Percentiles rank a stretch among this genome's conserved stretches.
phyloP scores from a whole-genome alignment of 2,888 invertebrate genomes.

The Aporophyla lueneburgensis region DNA sequence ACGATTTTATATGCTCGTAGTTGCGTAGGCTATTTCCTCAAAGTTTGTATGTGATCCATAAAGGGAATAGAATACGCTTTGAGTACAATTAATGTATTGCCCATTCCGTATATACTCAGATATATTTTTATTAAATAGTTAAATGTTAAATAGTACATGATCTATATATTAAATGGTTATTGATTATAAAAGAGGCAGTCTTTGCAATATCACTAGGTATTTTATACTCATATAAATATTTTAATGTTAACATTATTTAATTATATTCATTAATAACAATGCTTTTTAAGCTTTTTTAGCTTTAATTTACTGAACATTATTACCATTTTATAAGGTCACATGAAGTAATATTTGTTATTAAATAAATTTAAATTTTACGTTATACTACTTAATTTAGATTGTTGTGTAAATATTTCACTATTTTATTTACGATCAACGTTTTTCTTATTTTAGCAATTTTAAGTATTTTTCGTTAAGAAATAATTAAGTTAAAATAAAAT shows the following conservation, averaged over 20 bases:
- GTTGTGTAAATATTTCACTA: slow-evolving; percentile 88
- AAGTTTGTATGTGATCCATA: slow-evolving; percentile 56
- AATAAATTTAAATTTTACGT: slow-evolving; percentile 82
- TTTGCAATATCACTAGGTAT: slow-evolving; percentile 71
- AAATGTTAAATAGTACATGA: slow-evolving; percentile 49
- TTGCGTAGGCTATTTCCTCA: slow-evolving; percentile 42
- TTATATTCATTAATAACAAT: slow-evolving; percentile 63
- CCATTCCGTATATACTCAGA: slow-evolving; percentile 51
- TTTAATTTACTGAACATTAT: slow-evolving; percentile 75
- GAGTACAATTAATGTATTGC: slow-evolving; percentile 56
- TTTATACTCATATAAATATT: slow-evolving; percentile 69
- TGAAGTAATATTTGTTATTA: slow-evolving; percentile 82
- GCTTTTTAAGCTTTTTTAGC: slow-evolving; percentile 74
- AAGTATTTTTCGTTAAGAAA: slow-evolving; percentile 78
- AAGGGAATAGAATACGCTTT: slow-evolving; percentile 50
- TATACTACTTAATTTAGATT: slow-evolving; percentile 81
- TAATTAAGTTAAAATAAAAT: slow-evolving; percentile 75
- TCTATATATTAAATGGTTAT: slow-evolving; percentile 45
- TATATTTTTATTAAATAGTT: slow-evolving; percentile 50
- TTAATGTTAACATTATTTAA: slow-evolving; percentile 68
- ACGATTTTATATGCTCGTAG: slow-evolving; percentile 34
- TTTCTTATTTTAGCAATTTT: slow-evolving; percentile 74
- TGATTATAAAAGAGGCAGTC: slow-evolving; percentile 65
- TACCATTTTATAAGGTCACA: slow-evolving; percentile 76
- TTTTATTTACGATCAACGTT: slow-evolving; percentile 83